Evolutionary conservation across 2,888 invertebrate genomes (phyloP).

Genomic region (Nowickia ferox): DNA sequence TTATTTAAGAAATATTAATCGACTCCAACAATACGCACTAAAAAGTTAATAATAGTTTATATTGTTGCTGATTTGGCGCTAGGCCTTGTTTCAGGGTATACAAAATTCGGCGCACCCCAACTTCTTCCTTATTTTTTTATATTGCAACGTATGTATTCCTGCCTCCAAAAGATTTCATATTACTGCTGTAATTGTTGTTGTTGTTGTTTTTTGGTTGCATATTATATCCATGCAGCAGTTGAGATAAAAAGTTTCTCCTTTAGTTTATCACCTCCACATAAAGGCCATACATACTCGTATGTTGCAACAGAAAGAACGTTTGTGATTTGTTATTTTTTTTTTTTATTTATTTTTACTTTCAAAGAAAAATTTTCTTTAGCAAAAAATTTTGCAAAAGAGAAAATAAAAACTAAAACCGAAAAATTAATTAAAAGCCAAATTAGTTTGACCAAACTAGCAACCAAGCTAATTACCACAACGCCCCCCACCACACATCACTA

Average conservation of each 20-base stretch:
- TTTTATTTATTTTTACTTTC: background rate
- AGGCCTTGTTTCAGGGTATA: too few species aligned
- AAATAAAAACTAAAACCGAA: conserved; percentile 37
- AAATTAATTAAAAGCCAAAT: conserved; percentile 71
- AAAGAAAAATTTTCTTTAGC: conserved; percentile 29
- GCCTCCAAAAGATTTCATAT: conserved; percentile 10
- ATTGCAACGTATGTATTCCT: conserved; percentile 31
- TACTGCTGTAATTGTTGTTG: conserved; percentile 8
- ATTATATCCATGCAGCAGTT: conserved; percentile 48
- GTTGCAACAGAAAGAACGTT: conserved; percentile 31
- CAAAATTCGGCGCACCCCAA: background rate
- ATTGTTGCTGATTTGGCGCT: too few species aligned
- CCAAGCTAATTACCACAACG: conserved; percentile 14
- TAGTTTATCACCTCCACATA: conserved; percentile 68
- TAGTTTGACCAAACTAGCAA: conserved; percentile 67
- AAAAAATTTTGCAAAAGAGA: conserved; percentile 4
- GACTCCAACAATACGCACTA: too few species aligned
- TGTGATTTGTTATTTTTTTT: background rate
- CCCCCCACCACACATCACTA: background rate
- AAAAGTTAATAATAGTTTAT: too few species aligned
- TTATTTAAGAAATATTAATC: too few species aligned
- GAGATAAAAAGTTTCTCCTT: conserved; percentile 66
- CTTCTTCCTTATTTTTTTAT: background rate
- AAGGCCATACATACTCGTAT: conserved; percentile 56
- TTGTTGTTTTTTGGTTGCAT: conserved; percentile 12